Percentiles rank a stretch among this genome's conserved stretches.
Evolutionary conservation across 2,113 vertebrate genomes (phyloP).

Genomic region (Atlantisia rogersi): DNA sequence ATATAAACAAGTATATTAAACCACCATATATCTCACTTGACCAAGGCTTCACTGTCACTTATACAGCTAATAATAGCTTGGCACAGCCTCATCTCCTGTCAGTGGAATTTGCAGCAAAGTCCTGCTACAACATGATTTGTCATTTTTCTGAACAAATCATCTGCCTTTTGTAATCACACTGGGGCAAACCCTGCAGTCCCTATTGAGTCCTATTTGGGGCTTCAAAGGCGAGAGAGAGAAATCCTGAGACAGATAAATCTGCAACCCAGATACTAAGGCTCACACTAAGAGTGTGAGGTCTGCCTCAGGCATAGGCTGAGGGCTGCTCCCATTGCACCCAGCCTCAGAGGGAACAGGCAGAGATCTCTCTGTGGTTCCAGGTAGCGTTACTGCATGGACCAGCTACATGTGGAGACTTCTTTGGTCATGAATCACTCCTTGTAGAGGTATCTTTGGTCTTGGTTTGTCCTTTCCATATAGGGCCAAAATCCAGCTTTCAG

Average conservation of each 20-base stretch:
- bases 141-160: neutral
- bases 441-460: neutral
- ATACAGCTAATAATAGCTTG: neutral
- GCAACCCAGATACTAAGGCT: neutral
- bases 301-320: neutral
- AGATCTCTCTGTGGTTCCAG: neutral
- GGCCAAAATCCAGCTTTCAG: neutral
- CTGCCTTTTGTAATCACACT: neutral
- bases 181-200: neutral
- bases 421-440: neutral
- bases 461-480: neutral
- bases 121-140: neutral
- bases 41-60: neutral
- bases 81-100: neutral
- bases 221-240: neutral
- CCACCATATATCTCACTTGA: neutral
- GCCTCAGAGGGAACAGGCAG: neutral
- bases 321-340: neutral
- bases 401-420: neutral
- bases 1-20: conserved; percentile 12
- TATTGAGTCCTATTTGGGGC: neutral
- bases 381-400: neutral
- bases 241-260: neutral
- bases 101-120: neutral
- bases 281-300: neutral